Conservation (phyloP, 2,888 invertebrate genomes). For the Ophraella communa region DNA sequence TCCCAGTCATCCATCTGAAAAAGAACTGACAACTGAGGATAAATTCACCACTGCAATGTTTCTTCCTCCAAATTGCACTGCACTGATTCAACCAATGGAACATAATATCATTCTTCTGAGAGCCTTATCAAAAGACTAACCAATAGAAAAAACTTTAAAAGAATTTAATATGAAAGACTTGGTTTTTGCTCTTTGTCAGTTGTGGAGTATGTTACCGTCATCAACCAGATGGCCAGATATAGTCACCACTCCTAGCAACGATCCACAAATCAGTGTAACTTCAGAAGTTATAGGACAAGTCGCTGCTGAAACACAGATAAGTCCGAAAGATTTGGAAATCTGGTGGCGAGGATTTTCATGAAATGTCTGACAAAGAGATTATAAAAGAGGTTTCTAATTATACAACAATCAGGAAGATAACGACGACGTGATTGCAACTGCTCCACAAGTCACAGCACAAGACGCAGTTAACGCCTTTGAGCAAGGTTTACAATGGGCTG, state of each 20-base stretch:
- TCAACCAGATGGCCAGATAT: no score
- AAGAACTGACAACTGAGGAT: slow-evolving; percentile 46
- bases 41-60: slow-evolving; percentile 45
- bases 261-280: no score
- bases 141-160: no score
- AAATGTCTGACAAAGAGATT: slow-evolving; percentile 43
- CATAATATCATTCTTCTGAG: neutral
- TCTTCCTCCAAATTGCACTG: slow-evolving; percentile 42
- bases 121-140: neutral
- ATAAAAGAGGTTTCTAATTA: neutral
- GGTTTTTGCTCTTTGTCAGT: no score
- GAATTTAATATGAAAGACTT: no score
- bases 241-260: no score
- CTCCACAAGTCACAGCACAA: no score
- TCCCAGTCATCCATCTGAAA: slow-evolving; percentile 26
- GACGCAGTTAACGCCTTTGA: no score
- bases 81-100: slow-evolving; percentile 33
- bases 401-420: neutral
- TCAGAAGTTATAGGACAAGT: slow-evolving; percentile 47
- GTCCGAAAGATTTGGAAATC: slow-evolving; percentile 41
- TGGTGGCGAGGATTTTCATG: slow-evolving; percentile 34
- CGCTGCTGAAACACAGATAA: slow-evolving; percentile 35
- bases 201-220: no score
- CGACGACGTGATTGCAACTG: no score
- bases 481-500: slow-evolving; percentile 40